These are phyloP conservation scores for Panagrolaimus sp. DNA, from an alignment of 1,140 invertebrate species.

Conservation along the genomic window DNA sequence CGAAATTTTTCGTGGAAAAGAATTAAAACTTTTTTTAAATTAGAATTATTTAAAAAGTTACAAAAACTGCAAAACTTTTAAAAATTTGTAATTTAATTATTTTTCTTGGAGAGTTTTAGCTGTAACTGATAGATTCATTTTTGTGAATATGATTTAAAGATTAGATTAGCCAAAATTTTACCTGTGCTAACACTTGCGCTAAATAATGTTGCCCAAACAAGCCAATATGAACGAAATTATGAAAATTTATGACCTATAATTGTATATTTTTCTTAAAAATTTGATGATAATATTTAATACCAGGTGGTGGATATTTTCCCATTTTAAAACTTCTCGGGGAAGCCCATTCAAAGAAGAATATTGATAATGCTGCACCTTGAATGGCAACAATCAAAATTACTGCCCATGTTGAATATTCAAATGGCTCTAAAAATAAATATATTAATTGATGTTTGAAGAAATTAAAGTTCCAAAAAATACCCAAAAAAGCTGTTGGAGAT, in stretches of 20 bases:
- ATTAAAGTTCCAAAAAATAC: conserved; percentile 61
- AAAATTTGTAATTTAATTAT: too few relatives aligned
- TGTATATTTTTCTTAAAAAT: not conserved
- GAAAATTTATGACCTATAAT: conserved; percentile 73
- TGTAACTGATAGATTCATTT: not conserved
- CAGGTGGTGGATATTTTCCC: conserved; percentile 68
- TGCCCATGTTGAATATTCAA: conserved; percentile 96
- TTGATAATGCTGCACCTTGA: conserved; percentile 88
- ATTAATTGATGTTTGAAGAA: not conserved
- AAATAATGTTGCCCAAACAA: conserved; percentile 99
- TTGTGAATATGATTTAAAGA: too few relatives aligned
- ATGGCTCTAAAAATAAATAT: conserved; percentile 71
- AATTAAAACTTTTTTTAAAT: too few relatives aligned
- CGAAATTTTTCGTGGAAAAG: too few relatives aligned
- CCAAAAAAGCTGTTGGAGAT: conserved; percentile 87
- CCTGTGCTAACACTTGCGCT: conserved; percentile 70
- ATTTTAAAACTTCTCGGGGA: conserved; percentile 87
- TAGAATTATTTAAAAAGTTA: too few relatives aligned
- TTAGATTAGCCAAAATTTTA: too few relatives aligned
- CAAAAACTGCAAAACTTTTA: too few relatives aligned
- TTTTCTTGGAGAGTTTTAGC: too few relatives aligned
- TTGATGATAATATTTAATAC: not conserved
- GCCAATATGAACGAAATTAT: conserved; percentile 90
- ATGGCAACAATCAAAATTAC: conserved; percentile 90
- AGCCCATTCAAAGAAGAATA: conserved; percentile 95